A percentile compares a stretch with the other conserved stretches of the same genome.
phyloP scores from a whole-genome alignment of 1,140 invertebrate genomes.

The Eriocheir sinensis region DNA sequence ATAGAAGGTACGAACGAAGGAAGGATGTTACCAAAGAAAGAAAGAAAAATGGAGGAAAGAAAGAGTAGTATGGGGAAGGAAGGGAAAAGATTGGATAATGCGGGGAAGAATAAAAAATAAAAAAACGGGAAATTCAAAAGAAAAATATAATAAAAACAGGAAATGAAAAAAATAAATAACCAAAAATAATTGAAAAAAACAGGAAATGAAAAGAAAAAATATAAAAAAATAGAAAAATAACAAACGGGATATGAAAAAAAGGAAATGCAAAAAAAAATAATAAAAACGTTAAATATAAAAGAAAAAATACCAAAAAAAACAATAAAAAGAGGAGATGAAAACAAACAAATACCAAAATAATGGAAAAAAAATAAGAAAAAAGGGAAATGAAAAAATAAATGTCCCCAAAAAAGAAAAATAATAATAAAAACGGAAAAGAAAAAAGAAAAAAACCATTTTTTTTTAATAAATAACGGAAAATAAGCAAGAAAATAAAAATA shows the following conservation, averaged over 20 bases:
- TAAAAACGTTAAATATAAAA: too few species aligned
- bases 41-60: not conserved
- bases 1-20: not conserved
- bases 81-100: not conserved
- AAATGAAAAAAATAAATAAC: not conserved
- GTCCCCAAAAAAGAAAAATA: not conserved
- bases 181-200: too few species aligned
- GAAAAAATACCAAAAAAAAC: too few species aligned
- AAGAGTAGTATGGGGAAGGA: not conserved
- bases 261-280: too few species aligned
- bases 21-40: not conserved
- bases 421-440: not conserved
- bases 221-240: too few species aligned
- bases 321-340: too few species aligned
- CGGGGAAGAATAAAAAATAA: not conserved
- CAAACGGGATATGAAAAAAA: not conserved
- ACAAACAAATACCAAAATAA: too few species aligned
- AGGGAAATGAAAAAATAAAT: not conserved
- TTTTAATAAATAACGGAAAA: not conserved
- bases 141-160: not conserved
- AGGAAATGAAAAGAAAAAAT: too few species aligned
- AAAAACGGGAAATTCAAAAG: not conserved
- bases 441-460: not conserved
- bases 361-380: conserved; percentile 1
- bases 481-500: conserved; percentile 16